Base-by-base conservation (phyloP, 2,113 vertebrate genomes). In the Microtus pennsylvanicus region DNA sequence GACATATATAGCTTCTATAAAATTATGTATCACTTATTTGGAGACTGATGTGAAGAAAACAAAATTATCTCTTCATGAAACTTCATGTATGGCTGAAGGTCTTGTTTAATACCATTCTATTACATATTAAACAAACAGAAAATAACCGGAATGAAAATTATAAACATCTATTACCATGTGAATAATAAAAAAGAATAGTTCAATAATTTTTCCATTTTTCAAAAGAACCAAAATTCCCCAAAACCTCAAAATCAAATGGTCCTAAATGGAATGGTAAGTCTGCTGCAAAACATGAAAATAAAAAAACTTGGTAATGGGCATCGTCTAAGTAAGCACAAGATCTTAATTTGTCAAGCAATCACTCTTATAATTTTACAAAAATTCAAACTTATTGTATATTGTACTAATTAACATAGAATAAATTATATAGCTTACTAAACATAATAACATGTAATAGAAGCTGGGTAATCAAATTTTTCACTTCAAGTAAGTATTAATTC, bases 381-480 rank as follows among this genome's bases (percentile, higher is more conserved):
- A 63, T 78, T 95, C 30, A 86, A 42, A 81, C 91, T 42, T 78
- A 77, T 3, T 75, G 1, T 38, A 63, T 69, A 28, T 63, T 65
- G 58, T 65, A 10, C n/a, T 85, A 82, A 82, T 4, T 85, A 87
- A 82, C 4, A 21, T 58, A 89, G 89, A 86, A 90, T 85, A 92
- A 91, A 92, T n/a, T 35, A 52, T 9, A 90, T 55, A 76, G 14
- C 26, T 90, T 67, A 80, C 8, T n/a, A 96, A 80, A 93, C 69
- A 16, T 63, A 80, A 76, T 90, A 42, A 50, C 35, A 91, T 17
- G 76, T 78, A n/a, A 90, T 11, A 92, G 2, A 17, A 7, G 26
- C 11, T 65, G 38, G 12, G 77, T 52, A 81, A 65, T 72, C 65
- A 33, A 63, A 55, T 33, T 75, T 90, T 92, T 78, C 55, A 91